Percentiles rank a stretch among this genome's conserved stretches.
Conservation (phyloP, 1,140 invertebrate genomes). For the Meloidogyne hapla region DNA sequence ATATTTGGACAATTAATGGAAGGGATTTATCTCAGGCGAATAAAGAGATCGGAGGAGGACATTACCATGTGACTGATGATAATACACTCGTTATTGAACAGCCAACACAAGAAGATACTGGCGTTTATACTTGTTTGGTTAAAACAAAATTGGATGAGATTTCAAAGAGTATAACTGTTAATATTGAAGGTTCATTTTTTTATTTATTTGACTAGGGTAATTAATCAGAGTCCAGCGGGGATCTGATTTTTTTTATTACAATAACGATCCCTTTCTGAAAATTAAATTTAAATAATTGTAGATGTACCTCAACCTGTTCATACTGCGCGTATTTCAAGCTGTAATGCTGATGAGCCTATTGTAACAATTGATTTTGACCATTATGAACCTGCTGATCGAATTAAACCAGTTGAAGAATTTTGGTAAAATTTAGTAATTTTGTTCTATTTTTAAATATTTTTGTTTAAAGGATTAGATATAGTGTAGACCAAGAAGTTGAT, state of each 20-base stretch:
- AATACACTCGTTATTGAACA: conserved; percentile 89
- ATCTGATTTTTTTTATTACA: no score
- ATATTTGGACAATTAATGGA: conserved; percentile 75
- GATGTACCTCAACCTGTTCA: conserved; percentile 86
- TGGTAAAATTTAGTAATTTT: conserved; percentile 42
- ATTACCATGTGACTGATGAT: conserved; percentile 70
- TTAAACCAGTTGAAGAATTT: conserved; percentile 60
- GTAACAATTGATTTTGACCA: conserved; percentile 81
- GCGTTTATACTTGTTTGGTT: conserved; percentile 89
- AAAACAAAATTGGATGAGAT: conserved; percentile 82
- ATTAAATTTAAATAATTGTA: conserved; percentile 19
- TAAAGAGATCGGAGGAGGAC: conserved; percentile 7
- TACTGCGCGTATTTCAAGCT: conserved; percentile 68
- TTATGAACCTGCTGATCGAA: conserved; percentile 77
- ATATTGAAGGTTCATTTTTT: conserved; percentile 75
- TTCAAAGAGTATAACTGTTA: conserved; percentile 80
- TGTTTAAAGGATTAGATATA: conserved; percentile 55
- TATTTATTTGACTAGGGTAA: background rate
- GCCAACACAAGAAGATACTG: conserved; percentile 89
- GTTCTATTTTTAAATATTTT: conserved; percentile 10
- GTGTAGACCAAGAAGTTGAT: conserved; percentile 57
- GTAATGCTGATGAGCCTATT: conserved; percentile 70
- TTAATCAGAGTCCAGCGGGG: no score
- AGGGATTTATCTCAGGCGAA: conserved; percentile 65
- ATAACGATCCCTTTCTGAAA: no score